Percentiles rank a stretch among this genome's conserved stretches.
These are phyloP conservation scores for Pristionchus arcanus DNA, from an alignment of 2,888 invertebrate genomes.

Conservation along the genomic window DNA sequence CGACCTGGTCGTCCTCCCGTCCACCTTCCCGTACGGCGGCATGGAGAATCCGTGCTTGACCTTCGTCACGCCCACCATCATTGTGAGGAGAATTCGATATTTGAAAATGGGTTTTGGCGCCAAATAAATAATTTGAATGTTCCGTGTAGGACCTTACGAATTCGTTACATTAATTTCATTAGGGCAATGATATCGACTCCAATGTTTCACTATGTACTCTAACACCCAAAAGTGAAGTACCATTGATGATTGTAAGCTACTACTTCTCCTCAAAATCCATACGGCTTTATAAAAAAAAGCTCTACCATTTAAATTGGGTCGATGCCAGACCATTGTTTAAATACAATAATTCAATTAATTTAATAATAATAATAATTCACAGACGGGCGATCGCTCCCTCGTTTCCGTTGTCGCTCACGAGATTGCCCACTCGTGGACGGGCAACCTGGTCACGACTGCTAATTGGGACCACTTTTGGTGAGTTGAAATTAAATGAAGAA, in stretches of 20 bases:
- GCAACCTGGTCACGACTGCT: constrained; percentile 92
- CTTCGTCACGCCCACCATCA: constrained; percentile 90
- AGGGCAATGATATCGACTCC: no score
- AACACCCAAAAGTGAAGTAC: no score
- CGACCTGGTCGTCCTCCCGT: constrained; percentile 91
- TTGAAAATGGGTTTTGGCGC: neutral
- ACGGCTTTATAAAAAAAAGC: no score
- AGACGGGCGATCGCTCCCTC: constrained; percentile 89
- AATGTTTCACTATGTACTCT: no score
- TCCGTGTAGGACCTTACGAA: no score
- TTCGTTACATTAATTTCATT: no score
- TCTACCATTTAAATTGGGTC: no score
- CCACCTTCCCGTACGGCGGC: constrained; percentile 94
- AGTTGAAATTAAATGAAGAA: no score
- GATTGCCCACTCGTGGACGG: constrained; percentile 95
- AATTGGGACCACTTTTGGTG: constrained; percentile 95
- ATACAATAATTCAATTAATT: neutral
- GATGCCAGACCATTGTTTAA: no score
- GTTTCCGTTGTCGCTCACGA: constrained; percentile 94
- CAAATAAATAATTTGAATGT: neutral
- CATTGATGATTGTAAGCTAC: no score
- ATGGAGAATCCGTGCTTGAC: constrained; percentile 98
- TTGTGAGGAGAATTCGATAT: constrained; percentile 53
- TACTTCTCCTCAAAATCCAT: no score
- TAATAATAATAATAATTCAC: neutral